Conservation (phyloP, 2,797 vertebrate species). For the Hephaestus fuliginosus region DNA sequence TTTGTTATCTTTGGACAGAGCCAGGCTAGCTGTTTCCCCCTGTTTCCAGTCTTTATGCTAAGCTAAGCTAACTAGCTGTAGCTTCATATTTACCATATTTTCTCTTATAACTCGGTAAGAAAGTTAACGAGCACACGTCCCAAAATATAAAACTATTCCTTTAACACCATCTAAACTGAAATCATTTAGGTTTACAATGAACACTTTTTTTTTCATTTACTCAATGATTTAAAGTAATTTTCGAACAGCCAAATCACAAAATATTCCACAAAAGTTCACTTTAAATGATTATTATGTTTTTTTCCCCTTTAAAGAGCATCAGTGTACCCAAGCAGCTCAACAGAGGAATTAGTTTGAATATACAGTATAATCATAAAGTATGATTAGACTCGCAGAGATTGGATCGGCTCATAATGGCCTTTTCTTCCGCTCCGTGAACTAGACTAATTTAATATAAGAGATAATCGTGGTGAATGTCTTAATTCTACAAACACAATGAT, state of each 20-base stretch:
- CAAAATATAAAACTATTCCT: constrained; percentile 34
- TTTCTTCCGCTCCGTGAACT: constrained; percentile 51
- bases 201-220: constrained; percentile 34
- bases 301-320: constrained; percentile 32
- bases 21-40: not conserved
- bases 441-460: constrained; percentile 65
- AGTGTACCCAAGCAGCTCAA: constrained; percentile 33
- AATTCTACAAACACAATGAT: constrained; percentile 74
- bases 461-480: constrained; percentile 63
- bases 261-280: constrained; percentile 41
- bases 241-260: constrained; percentile 57
- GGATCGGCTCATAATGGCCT: constrained; percentile 26
- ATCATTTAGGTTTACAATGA: constrained; percentile 11
- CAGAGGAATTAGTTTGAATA: constrained; percentile 43
- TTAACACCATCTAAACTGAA: constrained; percentile 19
- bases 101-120: not conserved
- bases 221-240: constrained; percentile 29
- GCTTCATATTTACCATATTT: not conserved
- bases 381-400: constrained; percentile 43
- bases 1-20: constrained; percentile 6
- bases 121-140: not conserved
- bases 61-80: constrained; percentile 11
- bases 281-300: constrained; percentile 38
- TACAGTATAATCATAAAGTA: constrained; percentile 54
- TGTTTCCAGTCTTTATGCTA: constrained; percentile 8